Evolutionary conservation across 2,113 vertebrate genomes (phyloP), one percentile per base, ranked within the genome.

Genomic region (Pipa parva): DNA sequence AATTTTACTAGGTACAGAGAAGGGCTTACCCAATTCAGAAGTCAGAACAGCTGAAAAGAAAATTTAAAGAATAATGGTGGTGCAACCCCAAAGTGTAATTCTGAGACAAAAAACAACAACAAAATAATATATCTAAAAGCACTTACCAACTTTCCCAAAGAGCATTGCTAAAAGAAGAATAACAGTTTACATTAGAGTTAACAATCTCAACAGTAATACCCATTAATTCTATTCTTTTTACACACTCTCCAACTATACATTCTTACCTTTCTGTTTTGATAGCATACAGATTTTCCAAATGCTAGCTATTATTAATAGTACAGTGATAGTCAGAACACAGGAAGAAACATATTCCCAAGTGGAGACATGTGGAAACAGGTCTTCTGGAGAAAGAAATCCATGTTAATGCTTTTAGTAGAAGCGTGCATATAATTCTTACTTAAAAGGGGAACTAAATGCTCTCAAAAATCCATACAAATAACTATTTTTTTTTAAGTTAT

Each of bases 301-400:
- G 2, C 26, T 15, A 37, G 27, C 8, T 10, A 57, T 25, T 5
- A 20, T 39, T 11, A 18, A 52, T 17, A 36, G 18, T 2, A 17
- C 3, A 24, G 51, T 11, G 8, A 51, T 7, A 20, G 51, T 1
- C 9, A 29, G 4, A 46, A 5, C 8, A 12, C 36, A 28, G 29
- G 52, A n/a, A 25, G 51, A 68, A n/a, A 46, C 65, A 17, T 52
- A 68, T 15, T 6, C 10, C 65, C 65, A 68, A 1, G 29, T 11
- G 9, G 65, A 68, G 7, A 51, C 12, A 2, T 25, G 56, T 10
- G 65, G 65, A 31, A 68, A 68, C 31, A 68, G 27, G n/a, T 59
- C 45, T 17, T n/a, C 65, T 68, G 25, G 1, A 4, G 42, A 42
- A 46, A 60, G 56, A 60, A 37, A 37, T 7, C 6, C n/a, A 5